Evolutionary conservation across 2,113 vertebrate species (phyloP).

Genomic region (Caranx melampygus): DNA sequence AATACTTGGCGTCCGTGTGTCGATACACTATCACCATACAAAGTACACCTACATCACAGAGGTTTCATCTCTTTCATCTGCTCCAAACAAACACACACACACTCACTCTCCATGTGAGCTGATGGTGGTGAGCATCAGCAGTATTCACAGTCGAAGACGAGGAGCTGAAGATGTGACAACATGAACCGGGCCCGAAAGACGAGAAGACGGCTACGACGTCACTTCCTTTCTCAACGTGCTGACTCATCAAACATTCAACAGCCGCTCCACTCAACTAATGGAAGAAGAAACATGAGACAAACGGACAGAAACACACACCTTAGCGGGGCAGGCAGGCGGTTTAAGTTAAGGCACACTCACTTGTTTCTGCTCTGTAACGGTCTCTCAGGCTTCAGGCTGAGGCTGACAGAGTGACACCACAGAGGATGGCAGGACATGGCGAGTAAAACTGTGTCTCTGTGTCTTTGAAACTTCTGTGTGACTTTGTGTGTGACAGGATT

Average conservation of each 20-base stretch:
- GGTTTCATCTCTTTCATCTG: too few species aligned
- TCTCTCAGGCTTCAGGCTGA: background rate
- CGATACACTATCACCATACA: too few species aligned
- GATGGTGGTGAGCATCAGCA: background rate
- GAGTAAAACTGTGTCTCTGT: constrained; percentile 5
- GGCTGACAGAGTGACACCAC: constrained; percentile 16
- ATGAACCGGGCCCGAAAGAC: constrained; percentile 42
- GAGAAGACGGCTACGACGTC: constrained; percentile 63
- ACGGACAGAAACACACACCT: constrained; percentile 58
- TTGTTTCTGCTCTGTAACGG: constrained; percentile 19
- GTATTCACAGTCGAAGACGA: constrained; percentile 2
- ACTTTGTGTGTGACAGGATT: constrained; percentile 38
- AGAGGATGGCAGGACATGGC: background rate
- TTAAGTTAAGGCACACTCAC: constrained; percentile 10
- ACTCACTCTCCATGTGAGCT: background rate
- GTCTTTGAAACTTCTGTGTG: constrained; percentile 14
- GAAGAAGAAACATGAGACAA: constrained; percentile 72
- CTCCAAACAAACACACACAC: too few species aligned
- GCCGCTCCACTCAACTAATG: constrained; percentile 70
- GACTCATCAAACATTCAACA: constrained; percentile 76
- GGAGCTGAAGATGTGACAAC: constrained; percentile 10
- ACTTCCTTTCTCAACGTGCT: constrained; percentile 70
- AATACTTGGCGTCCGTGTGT: too few species aligned
- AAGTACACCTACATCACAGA: too few species aligned
- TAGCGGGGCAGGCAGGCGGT: constrained; percentile 12